Evolutionary conservation across 2,888 invertebrate genomes (phyloP).

Genomic region (Crematogaster levior): DNA sequence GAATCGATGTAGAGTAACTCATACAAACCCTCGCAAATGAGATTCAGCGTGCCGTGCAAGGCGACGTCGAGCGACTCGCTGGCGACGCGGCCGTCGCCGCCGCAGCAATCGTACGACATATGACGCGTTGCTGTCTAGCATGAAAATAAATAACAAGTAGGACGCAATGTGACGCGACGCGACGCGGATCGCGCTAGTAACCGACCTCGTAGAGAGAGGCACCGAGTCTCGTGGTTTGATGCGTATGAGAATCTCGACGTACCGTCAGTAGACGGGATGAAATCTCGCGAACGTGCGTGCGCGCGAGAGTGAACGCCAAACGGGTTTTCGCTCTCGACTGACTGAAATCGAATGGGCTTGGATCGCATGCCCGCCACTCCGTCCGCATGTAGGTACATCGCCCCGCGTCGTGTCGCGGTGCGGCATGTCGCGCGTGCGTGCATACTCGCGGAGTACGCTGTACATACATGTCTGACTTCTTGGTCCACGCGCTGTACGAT

Average conservation of each 20-base stretch:
- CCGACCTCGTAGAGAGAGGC: neutral
- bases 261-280: conserved; percentile 49
- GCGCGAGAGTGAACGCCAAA: conserved; percentile 61
- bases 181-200: neutral
- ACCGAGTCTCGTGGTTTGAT: neutral
- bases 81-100: conserved; percentile 74
- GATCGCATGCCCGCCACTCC: conserved; percentile 26
- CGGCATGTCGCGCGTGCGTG: conserved; percentile 44
- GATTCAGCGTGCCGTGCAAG: conserved; percentile 58
- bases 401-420: conserved; percentile 4
- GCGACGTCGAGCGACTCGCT: conserved; percentile 74
- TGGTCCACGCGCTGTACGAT: too few relatives aligned
- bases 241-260: conserved; percentile 6
- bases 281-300: conserved; percentile 39
- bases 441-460: too few relatives aligned
- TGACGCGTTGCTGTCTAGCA: conserved; percentile 47
- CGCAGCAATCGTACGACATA: conserved; percentile 83
- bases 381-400: conserved; percentile 47
- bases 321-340: conserved; percentile 81
- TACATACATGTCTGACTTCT: too few relatives aligned
- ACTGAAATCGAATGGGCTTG: conserved; percentile 78
- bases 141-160: conserved; percentile 3
- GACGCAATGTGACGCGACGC: conserved; percentile 9
- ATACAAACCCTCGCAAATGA: neutral
- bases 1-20: neutral